Evolutionary conservation across 2,113 vertebrate genomes (phyloP), one percentile per base, ranked within the genome.

Genomic region (Odontesthes bonariensis): DNA sequence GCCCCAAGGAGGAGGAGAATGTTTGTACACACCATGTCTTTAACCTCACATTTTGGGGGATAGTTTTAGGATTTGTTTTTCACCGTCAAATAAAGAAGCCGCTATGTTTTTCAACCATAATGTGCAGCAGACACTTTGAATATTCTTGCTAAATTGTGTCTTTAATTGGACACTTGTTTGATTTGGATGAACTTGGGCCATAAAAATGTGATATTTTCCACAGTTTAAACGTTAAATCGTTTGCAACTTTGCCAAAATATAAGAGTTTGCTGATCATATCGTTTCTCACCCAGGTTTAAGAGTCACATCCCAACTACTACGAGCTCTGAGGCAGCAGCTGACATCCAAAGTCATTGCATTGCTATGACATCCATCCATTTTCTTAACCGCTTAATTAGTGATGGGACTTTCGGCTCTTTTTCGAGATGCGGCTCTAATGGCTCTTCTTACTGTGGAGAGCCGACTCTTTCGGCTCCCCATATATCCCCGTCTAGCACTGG

Each of bases 21-120:
- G 73, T 88, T 86, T 75, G 85, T 83, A 63, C 72, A 70, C 66
- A 61, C 66, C 27, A 75, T 82, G 54, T 73, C 57, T 68, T 80
- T 79, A 54, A 77, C 79, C 69, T 79, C 56, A 0, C 19, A 75
- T 42, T 16, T n/a, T 70, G 12, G 23, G 53, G 32, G 8, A n/a
- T 51, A 51, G 46, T 11, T 13, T 51, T 17, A 52, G 3, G 31
- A 4, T n/a, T 13, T 9, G 27, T 27, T 3, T 27, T 27, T 27
- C n/a, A 27, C 27, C 27, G 27, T 27, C 38, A 40, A 17, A 47
- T 44, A 16, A 44, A 44, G 42, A 4, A 44, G 40, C 40, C 3
- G 3, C 8, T 42, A 42, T 11, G 40, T 12, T 40, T 40, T 11
- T 40, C 38, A 42, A 38, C 12, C 8, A 10, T 42, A 12, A 42